phyloP scores from a whole-genome alignment of 2,888 invertebrate species.

The Eupeodes latifasciatus region DNA sequence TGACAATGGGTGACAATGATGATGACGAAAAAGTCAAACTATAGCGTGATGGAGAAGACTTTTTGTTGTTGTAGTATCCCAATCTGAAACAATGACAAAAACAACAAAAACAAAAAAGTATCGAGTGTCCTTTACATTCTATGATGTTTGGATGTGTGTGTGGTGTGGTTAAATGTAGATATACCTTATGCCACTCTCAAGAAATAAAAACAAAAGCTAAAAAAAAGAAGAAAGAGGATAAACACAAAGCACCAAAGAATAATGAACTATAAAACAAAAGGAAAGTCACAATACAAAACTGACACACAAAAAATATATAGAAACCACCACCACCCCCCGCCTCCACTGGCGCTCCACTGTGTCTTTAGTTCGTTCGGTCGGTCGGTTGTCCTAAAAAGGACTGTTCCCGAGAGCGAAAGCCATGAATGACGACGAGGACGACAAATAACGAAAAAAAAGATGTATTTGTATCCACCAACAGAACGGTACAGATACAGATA shows the following conservation, averaged over 20 bases:
- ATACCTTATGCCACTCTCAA: background rate
- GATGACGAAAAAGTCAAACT: constrained; percentile 73
- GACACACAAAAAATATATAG: background rate
- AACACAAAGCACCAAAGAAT: constrained; percentile 63
- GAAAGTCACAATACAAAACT: constrained; percentile 61
- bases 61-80: background rate
- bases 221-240: background rate
- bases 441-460: background rate
- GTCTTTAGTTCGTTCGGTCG: no score
- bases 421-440: constrained; percentile 19
- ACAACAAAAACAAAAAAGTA: background rate
- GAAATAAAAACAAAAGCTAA: background rate
- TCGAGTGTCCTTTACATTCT: constrained; percentile 67
- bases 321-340: background rate
- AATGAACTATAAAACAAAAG: constrained; percentile 74
- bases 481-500: background rate
- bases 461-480: no score
- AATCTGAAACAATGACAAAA: background rate
- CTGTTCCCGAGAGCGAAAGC: constrained; percentile 9
- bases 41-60: background rate
- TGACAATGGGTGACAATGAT: constrained; percentile 69
- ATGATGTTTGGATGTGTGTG: background rate
- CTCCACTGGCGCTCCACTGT: background rate
- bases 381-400: background rate
- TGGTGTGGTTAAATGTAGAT: constrained; percentile 11